Evolutionary conservation across 2,888 invertebrate genomes (phyloP).

Genomic region (Tiliacea citrago): DNA sequence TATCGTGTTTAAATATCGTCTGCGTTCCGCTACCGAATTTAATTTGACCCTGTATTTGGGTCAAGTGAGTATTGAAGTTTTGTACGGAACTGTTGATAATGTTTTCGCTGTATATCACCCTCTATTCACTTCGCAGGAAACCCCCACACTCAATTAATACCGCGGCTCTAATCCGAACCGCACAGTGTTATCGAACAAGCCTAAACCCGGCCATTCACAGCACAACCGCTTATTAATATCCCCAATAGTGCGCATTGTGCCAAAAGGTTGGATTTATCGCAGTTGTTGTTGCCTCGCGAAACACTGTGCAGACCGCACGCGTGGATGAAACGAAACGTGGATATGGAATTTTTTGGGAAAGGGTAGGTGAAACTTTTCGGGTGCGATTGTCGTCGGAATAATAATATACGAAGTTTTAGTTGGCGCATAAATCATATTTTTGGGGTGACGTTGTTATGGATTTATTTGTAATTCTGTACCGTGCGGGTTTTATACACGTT

Average conservation of each 20-base stretch:
- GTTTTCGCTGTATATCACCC: not conserved
- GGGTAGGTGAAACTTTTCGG: slow-evolving; percentile 49
- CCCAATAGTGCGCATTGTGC: slow-evolving; percentile 72
- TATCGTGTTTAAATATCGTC: too few species aligned
- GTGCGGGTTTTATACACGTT: not conserved
- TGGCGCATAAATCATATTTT: slow-evolving; percentile 45
- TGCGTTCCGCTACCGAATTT: too few species aligned
- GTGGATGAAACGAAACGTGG: slow-evolving; percentile 42
- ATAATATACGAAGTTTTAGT: slow-evolving; percentile 35
- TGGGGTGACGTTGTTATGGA: slow-evolving; percentile 7
- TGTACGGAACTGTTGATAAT: too few species aligned
- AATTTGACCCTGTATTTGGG: too few species aligned
- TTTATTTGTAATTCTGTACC: not conserved
- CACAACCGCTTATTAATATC: slow-evolving; percentile 76
- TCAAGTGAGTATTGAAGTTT: too few species aligned
- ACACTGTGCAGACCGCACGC: slow-evolving; percentile 55
- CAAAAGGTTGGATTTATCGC: slow-evolving; percentile 75
- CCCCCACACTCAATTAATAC: slow-evolving; percentile 38
- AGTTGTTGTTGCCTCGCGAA: slow-evolving; percentile 69
- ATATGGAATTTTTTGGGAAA: slow-evolving; percentile 43
- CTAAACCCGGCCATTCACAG: slow-evolving; percentile 66
- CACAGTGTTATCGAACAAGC: slow-evolving; percentile 43
- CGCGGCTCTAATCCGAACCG: slow-evolving; percentile 33
- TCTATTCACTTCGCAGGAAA: slow-evolving; percentile 1
- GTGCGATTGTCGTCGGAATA: slow-evolving; percentile 50